These are phyloP conservation scores for Halichoerus grypus DNA, from an alignment of 2,113 vertebrate species.

Conservation along the genomic window DNA sequence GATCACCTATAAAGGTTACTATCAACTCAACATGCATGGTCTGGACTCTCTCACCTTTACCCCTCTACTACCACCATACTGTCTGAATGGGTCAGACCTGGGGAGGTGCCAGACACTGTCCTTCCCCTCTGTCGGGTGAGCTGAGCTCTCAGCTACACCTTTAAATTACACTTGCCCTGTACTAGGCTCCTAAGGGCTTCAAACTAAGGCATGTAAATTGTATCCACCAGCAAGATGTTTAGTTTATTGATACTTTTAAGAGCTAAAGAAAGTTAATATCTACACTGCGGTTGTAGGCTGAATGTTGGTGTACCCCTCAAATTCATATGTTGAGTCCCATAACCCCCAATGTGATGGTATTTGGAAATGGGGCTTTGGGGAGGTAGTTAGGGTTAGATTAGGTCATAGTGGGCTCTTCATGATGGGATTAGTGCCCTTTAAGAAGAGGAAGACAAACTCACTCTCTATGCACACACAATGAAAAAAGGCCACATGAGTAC, in stretches of 20 bases:
- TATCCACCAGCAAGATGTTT: not conserved
- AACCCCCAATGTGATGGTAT: not conserved
- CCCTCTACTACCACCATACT: fast-evolving
- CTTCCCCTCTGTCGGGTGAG: not conserved
- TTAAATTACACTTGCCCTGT: not conserved
- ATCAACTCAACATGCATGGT: not conserved
- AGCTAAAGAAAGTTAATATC: slow-evolving; percentile 13
- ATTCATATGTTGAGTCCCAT: not conserved
- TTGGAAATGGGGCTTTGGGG: not conserved
- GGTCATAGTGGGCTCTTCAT: not conserved
- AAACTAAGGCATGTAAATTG: not conserved
- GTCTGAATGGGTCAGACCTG: not conserved
- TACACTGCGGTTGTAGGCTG: not conserved
- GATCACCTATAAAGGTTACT: not conserved
- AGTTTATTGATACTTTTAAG: not conserved
- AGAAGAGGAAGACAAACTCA: not conserved
- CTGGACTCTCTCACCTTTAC: not conserved
- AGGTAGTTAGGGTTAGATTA: not conserved
- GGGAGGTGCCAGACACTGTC: fast-evolving
- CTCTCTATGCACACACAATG: not conserved
- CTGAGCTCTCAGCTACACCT: not conserved
- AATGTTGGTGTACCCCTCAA: not conserved
- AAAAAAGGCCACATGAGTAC: not conserved
- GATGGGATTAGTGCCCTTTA: not conserved
- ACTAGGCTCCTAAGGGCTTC: not conserved